Evolutionary conservation across 2,113 vertebrate species (phyloP).

Genomic region (Brachyistius frenatus): DNA sequence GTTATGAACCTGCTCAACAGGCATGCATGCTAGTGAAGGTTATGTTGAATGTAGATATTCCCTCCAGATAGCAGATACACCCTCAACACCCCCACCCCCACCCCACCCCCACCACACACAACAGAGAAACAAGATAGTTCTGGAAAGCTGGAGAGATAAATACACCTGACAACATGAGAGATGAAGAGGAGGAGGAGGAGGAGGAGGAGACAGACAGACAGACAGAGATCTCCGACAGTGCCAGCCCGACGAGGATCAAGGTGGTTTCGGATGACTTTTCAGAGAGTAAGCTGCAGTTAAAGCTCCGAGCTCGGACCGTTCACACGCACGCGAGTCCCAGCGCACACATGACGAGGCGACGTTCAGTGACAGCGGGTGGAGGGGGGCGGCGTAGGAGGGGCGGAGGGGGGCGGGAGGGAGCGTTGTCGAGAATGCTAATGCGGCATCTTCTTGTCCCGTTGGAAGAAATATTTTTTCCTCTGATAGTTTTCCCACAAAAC

Average conservation of each 20-base stretch:
- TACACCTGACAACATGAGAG: conserved; percentile 56
- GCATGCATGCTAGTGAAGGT: conserved; percentile 39
- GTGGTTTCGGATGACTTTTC: conserved; percentile 77
- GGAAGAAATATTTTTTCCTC: not conserved
- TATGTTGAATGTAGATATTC: conserved; percentile 63
- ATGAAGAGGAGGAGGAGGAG: conserved; percentile 21
- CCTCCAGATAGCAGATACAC: conserved; percentile 61
- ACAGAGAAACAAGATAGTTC: conserved; percentile 68
- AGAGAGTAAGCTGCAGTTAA: conserved; percentile 74
- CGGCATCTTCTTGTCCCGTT: not conserved
- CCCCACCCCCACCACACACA: conserved; percentile 54
- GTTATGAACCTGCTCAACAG: conserved; percentile 30
- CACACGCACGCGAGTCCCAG: conserved; percentile 66
- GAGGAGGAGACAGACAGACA: conserved; percentile 31
- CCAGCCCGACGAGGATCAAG: conserved; percentile 72
- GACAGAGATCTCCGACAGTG: conserved; percentile 55
- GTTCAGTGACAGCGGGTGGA: conserved; percentile 41
- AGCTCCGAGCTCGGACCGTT: conserved; percentile 69
- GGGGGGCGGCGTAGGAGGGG: too few species aligned
- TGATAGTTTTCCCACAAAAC: not conserved
- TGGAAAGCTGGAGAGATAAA: conserved; percentile 59
- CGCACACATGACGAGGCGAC: conserved; percentile 56
- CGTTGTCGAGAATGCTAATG: conserved; percentile 38
- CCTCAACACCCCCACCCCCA: conserved; percentile 47
- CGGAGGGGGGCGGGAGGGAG: too few species aligned